phyloP scores from a whole-genome alignment of 2,888 invertebrate genomes.

The Matsumyia berberina region DNA sequence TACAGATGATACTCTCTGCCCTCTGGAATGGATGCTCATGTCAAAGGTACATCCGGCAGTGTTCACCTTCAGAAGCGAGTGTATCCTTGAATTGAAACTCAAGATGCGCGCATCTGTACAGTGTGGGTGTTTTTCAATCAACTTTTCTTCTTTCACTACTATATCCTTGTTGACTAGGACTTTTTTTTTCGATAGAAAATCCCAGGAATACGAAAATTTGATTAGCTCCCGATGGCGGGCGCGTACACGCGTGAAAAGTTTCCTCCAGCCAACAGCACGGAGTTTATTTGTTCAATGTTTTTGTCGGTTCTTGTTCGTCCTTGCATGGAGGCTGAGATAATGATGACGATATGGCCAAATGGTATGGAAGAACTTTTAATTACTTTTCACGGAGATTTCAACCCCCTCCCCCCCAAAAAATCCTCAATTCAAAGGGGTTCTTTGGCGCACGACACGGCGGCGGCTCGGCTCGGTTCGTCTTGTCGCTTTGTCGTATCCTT shows the following conservation, averaged over 20 bases:
- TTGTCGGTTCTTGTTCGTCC: conserved; percentile 18
- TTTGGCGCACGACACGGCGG: background rate
- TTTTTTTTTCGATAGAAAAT: background rate
- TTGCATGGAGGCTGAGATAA: conserved; percentile 23
- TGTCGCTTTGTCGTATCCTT: conserved; percentile 14
- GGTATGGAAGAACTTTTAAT: conserved; percentile 38
- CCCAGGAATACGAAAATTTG: conserved; percentile 10
- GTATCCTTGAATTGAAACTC: background rate
- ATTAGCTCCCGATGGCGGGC: conserved; percentile 8
- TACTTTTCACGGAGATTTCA: conserved; percentile 28
- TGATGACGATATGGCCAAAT: conserved; percentile 25
- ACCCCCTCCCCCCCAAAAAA: background rate
- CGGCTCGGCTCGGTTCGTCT: background rate
- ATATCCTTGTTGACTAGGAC: background rate
- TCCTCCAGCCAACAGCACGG: background rate
- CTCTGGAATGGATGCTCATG: background rate
- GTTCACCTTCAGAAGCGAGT: background rate
- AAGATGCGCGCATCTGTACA: background rate
- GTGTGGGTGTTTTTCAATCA: conserved; percentile 16
- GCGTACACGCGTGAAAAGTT: conserved; percentile 12
- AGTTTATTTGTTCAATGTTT: background rate
- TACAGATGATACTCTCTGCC: conserved; percentile 19
- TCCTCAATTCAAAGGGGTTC: conserved; percentile 1
- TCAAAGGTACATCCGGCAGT: conserved; percentile 7
- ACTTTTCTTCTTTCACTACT: background rate